Conservation (phyloP, 92 coral and sea anemone genomes). For the Palythoa heliodiscus region DNA sequence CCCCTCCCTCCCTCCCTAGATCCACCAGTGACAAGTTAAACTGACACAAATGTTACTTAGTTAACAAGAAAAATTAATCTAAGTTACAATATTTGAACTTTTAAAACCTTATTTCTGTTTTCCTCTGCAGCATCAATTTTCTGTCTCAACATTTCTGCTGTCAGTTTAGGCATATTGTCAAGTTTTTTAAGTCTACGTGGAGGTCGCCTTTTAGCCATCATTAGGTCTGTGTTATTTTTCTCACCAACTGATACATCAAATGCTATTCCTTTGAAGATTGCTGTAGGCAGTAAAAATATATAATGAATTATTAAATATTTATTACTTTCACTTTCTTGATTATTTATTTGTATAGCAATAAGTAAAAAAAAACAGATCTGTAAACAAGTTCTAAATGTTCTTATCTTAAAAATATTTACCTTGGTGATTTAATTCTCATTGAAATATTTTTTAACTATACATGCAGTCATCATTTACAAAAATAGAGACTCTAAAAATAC, state of each 20-base stretch:
- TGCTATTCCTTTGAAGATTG: conserved; percentile 48
- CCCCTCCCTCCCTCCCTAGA: too few species aligned
- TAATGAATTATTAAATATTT: not conserved
- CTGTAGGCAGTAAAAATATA: not conserved
- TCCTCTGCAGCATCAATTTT: conserved; percentile 84
- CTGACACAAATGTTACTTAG: too few species aligned
- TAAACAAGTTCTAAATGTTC: too few species aligned
- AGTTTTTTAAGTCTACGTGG: conserved; percentile 78
- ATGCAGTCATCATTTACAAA: too few species aligned
- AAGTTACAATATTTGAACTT: not conserved
- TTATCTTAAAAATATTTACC: too few species aligned
- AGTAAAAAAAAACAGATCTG: not conserved
- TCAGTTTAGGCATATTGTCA: conserved; percentile 77
- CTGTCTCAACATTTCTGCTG: conserved; percentile 81
- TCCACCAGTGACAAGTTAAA: too few species aligned
- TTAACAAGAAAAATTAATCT: not conserved
- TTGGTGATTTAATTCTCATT: too few species aligned
- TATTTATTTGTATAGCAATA: not conserved
- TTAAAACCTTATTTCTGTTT: conserved; percentile 89
- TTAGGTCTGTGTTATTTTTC: conserved; percentile 22
- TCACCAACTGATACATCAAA: conserved; percentile 53
- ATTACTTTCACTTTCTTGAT: not conserved
- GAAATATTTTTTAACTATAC: too few species aligned
- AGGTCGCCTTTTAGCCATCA: conserved; percentile 33
- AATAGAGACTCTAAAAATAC: not conserved